A percentile compares a stretch with the other conserved stretches of the same genome.
Evolutionary conservation across 2,113 vertebrate species (phyloP).

Genomic region (Odocoileus hemionus): DNA sequence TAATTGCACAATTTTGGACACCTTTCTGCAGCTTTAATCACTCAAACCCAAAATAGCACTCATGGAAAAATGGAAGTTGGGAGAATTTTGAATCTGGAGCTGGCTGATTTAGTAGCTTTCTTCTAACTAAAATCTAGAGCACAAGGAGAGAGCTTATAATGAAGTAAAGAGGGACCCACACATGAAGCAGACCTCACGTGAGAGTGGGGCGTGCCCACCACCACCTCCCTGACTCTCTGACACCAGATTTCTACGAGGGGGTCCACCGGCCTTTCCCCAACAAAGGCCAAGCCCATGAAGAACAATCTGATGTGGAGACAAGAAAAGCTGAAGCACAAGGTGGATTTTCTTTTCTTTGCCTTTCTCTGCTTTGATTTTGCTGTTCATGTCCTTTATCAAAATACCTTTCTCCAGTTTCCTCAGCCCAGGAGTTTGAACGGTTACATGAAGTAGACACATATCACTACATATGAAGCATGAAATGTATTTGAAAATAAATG

Average conservation of each 20-base stretch:
- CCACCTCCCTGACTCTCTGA: neutral
- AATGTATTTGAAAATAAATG: constrained; percentile 63
- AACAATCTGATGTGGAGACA: neutral
- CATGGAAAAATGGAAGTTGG: neutral
- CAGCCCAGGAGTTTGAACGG: neutral
- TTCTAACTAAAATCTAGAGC: neutral
- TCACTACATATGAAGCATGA: constrained; percentile 33
- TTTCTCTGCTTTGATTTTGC: constrained; percentile 21
- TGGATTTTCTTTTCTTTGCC: neutral
- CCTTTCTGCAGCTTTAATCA: neutral
- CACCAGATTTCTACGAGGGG: neutral
- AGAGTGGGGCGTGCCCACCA: accelerated
- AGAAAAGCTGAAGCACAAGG: neutral
- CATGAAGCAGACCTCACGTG: neutral
- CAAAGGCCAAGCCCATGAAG: accelerated
- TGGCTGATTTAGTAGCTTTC: neutral
- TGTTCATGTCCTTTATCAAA: neutral
- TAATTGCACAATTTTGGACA: neutral
- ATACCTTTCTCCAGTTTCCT: neutral
- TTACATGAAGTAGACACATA: neutral
- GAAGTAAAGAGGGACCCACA: neutral
- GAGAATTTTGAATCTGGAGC: neutral
- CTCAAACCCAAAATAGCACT: neutral
- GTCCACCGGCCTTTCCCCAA: neutral
- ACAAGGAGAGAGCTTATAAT: neutral